Evolutionary conservation across 2,797 vertebrate species (phyloP).

Genomic region (Rhyacichthys aspro): DNA sequence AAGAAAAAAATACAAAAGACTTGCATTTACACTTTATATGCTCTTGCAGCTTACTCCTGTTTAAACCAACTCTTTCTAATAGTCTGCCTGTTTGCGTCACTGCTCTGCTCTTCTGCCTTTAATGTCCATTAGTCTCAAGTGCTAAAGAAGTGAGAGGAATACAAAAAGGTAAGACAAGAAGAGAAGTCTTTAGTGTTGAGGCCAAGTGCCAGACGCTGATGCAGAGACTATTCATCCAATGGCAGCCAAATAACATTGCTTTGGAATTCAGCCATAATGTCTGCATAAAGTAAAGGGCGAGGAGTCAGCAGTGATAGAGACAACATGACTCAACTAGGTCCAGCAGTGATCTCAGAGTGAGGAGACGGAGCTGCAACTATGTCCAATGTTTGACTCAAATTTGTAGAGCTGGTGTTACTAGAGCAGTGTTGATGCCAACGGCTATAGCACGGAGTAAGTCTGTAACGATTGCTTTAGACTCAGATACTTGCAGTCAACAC

Average conservation of each 20-base stretch:
- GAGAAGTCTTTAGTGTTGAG: slow-evolving; percentile 48
- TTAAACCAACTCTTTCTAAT: too few species aligned
- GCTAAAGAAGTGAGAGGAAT: slow-evolving; percentile 60
- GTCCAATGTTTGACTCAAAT: slow-evolving; percentile 1
- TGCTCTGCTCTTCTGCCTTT: neutral
- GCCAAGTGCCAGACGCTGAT: slow-evolving; percentile 63
- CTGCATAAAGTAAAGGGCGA: slow-evolving; percentile 22
- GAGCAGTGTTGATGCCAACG: neutral
- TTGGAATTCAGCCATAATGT: slow-evolving; percentile 50
- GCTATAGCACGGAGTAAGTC: neutral
- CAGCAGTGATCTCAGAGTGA: neutral
- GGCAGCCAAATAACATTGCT: slow-evolving; percentile 45
- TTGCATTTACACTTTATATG: too few species aligned
- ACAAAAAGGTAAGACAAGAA: slow-evolving; percentile 55
- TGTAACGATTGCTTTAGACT: neutral
- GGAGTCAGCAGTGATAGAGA: neutral
- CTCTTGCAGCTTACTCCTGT: too few species aligned
- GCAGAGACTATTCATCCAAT: slow-evolving; percentile 64
- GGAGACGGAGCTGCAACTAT: neutral
- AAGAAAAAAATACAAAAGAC: too few species aligned
- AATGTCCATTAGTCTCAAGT: slow-evolving; percentile 46
- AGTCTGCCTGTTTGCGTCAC: too few species aligned
- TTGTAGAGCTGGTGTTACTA: neutral
- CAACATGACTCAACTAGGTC: slow-evolving; percentile 10
- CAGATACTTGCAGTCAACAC: neutral